Evolutionary conservation across 2,113 vertebrate species (phyloP), one percentile per base, ranked within the genome.

Genomic region (Barnardius zonarius): DNA sequence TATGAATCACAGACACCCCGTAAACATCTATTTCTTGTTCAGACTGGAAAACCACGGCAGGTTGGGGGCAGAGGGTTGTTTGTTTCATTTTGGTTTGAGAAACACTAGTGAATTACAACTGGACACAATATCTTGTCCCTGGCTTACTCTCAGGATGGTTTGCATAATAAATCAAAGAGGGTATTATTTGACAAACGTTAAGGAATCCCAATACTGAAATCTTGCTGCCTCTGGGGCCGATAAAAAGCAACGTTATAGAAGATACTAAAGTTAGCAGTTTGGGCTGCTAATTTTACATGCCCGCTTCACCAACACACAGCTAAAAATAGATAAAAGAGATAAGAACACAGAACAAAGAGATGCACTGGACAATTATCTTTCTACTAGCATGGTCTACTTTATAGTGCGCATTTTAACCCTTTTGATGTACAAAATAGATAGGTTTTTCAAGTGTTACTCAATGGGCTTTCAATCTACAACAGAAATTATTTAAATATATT

Each of bases 291-390:
- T 96, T 92, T 92, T 91, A 84, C 30, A 46, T 7, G 83, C 77
- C 67, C 46, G 69, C 63, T 86, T 92, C 70, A 89, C 78, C 67
- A 85, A 74, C 0, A 6, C 83, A 46, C n/a, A 55, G 89, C 91
- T 95, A 93, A 95, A 96, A 94, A 95, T 77, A 96, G 86, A 88
- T 88, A 78, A 91, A 90, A 93, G 30, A 87, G 81, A 92, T 92
- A 92, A 90, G 59, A 90, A 84, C 33, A 66, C 57, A 84, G 91
- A 93, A 95, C 95, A 95, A 96, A 94, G 92, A 93, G 80, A 95
- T 59, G 81, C 51, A 76, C 90, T 39, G 86, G 93, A 95, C 93
- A 96, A 90, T 86, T 94, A 88, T 64, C 83, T 84, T 81, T 55
- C 69, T 66, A 31, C 59, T 33, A 33, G 68, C 78, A 59, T 3